phyloP scores from a whole-genome alignment of 2,797 vertebrate species.

The Echeneis naucrates region DNA sequence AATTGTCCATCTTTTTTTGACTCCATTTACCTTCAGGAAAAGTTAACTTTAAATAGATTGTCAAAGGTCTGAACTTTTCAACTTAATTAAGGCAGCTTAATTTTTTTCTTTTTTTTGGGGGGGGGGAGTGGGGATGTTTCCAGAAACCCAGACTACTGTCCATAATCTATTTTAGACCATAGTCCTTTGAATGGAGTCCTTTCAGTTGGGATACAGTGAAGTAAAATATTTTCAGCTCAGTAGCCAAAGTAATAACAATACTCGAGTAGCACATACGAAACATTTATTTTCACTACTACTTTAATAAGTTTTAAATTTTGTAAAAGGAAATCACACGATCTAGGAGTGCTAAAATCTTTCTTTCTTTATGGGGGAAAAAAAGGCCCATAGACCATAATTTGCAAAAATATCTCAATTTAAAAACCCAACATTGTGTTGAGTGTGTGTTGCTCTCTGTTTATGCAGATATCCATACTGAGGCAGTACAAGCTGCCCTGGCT shows the following conservation, averaged over 20 bases:
- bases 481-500: slow-evolving; percentile 95
- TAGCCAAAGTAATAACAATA: not conserved
- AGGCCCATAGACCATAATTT: no score
- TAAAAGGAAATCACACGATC: no score
- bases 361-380: no score
- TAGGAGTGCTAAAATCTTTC: no score
- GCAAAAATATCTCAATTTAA: not conserved
- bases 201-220: not conserved
- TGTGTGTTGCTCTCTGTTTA: slow-evolving; percentile 19
- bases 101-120: no score
- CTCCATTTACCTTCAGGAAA: slow-evolving; percentile 1
- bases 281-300: no score
- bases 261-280: not conserved
- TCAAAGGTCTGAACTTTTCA: not conserved
- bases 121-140: no score
- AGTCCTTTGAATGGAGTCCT: not conserved
- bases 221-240: not conserved
- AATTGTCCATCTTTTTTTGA: not conserved
- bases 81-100: no score
- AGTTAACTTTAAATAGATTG: not conserved
- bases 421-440: not conserved
- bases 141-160: not conserved
- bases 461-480: slow-evolving; percentile 95
- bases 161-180: no score
- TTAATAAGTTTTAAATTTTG: no score